Evolutionary conservation across 2,888 invertebrate genomes (phyloP).

Genomic region (Drosophila greeni): DNA sequence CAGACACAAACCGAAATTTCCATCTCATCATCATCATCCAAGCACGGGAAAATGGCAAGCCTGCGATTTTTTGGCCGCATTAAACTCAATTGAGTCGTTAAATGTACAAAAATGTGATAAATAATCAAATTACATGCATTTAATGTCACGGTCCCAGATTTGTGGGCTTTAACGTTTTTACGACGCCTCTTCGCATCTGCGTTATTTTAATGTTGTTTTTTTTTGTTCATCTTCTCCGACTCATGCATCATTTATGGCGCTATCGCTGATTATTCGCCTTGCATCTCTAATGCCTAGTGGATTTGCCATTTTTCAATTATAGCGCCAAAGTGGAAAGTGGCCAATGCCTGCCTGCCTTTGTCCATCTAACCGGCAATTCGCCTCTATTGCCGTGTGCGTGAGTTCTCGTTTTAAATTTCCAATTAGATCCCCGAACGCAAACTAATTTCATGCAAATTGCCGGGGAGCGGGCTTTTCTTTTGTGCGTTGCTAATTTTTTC

Average conservation of each 20-base stretch:
- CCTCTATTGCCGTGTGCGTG: slow-evolving; percentile 24
- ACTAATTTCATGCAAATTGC: slow-evolving; percentile 65
- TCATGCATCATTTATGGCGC: slow-evolving; percentile 42
- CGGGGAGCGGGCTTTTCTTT: slow-evolving; percentile 14
- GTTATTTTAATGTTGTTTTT: slow-evolving; percentile 1
- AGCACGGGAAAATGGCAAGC: background rate
- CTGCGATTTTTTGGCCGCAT: slow-evolving; percentile 46
- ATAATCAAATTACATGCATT: slow-evolving; percentile 74
- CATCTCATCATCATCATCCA: slow-evolving; percentile 26
- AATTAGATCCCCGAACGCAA: slow-evolving; percentile 53
- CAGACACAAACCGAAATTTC: slow-evolving; percentile 20
- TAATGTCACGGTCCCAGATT: slow-evolving; percentile 57
- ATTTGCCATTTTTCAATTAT: slow-evolving; percentile 42
- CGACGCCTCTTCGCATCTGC: slow-evolving; percentile 13
- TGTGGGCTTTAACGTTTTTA: slow-evolving; percentile 45
- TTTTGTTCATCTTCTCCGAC: slow-evolving; percentile 12
- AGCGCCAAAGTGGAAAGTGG: slow-evolving; percentile 25
- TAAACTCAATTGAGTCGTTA: slow-evolving; percentile 74
- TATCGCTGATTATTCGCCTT: slow-evolving; percentile 54
- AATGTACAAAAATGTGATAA: slow-evolving; percentile 72
- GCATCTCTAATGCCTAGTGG: slow-evolving; percentile 35
- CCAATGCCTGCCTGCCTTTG: slow-evolving; percentile 21
- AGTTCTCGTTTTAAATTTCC: slow-evolving; percentile 55
- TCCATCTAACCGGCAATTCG: background rate
- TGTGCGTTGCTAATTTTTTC: slow-evolving; percentile 43